Percentiles rank a stretch among this genome's conserved stretches.
Evolutionary conservation across 2,888 invertebrate genomes (phyloP).

Genomic region (Hypselothyrea guttata): DNA sequence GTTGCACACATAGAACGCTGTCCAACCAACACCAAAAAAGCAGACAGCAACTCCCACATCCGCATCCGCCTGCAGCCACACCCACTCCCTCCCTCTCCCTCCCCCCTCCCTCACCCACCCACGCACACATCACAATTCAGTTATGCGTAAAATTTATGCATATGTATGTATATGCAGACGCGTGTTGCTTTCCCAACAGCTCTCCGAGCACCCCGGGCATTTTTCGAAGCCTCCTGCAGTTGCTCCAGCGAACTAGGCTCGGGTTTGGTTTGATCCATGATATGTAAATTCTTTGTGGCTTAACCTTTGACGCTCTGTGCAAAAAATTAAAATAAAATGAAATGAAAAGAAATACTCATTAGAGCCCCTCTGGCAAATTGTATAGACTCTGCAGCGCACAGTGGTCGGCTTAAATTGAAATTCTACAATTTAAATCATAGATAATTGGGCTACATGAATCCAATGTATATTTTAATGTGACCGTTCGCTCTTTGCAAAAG

Average conservation of each 20-base stretch:
- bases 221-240: not conserved
- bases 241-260: conserved; percentile 9
- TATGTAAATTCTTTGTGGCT: conserved; percentile 56
- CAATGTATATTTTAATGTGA: too few species aligned
- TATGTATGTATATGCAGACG: conserved; percentile 51
- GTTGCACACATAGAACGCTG: conserved; percentile 31
- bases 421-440: too few species aligned
- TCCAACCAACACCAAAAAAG: conserved; percentile 19
- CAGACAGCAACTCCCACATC: conserved; percentile 20
- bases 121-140: conserved; percentile 34
- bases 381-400: too few species aligned
- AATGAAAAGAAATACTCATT: conserved; percentile 34
- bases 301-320: conserved; percentile 41
- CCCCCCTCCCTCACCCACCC: conserved; percentile 12
- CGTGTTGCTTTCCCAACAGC: conserved; percentile 45
- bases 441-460: too few species aligned
- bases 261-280: conserved; percentile 46
- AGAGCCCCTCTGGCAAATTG: conserved; percentile 11
- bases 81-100: too few species aligned
- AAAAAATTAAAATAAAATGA: too few species aligned
- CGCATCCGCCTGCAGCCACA: conserved; percentile 19
- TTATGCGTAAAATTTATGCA: conserved; percentile 54
- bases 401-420: too few species aligned
- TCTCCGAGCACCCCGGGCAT: not conserved
- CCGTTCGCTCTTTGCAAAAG: too few species aligned